These are phyloP conservation scores for Melipona bicolor DNA, from an alignment of 2,888 invertebrate genomes.

Conservation along the genomic window DNA sequence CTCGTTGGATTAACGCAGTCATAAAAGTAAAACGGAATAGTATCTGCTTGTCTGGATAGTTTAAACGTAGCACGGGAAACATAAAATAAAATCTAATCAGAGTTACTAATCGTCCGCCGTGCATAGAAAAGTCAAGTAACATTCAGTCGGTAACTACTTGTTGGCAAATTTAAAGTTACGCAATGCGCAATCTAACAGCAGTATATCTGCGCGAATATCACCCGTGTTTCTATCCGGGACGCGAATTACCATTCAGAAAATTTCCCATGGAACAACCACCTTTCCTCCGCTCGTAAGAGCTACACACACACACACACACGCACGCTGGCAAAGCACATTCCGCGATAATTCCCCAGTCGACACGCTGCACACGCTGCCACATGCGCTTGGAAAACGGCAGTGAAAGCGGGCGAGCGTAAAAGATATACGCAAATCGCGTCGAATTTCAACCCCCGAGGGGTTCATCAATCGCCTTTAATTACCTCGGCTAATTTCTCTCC, in stretches of 20 bases:
- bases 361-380: no score
- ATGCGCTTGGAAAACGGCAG: neutral
- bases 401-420: neutral
- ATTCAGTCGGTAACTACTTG: neutral
- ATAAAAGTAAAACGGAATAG: no score
- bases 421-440: no score
- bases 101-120: neutral
- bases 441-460: neutral
- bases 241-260: neutral
- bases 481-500: neutral
- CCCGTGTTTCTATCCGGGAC: neutral
- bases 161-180: neutral
- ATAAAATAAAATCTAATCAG: neutral
- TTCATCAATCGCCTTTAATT: neutral
- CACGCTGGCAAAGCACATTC: neutral
- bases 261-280: constrained; percentile 7
- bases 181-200: neutral
- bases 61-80: no score
- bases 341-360: neutral
- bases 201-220: neutral
- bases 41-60: neutral
- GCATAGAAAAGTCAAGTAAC: no score
- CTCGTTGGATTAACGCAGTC: no score
- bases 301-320: neutral
- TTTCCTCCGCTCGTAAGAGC: neutral